Percentiles rank a stretch among this genome's conserved stretches.
Conservation (phyloP, 2,797 vertebrate genomes). For the Accipiter superciliosus region DNA sequence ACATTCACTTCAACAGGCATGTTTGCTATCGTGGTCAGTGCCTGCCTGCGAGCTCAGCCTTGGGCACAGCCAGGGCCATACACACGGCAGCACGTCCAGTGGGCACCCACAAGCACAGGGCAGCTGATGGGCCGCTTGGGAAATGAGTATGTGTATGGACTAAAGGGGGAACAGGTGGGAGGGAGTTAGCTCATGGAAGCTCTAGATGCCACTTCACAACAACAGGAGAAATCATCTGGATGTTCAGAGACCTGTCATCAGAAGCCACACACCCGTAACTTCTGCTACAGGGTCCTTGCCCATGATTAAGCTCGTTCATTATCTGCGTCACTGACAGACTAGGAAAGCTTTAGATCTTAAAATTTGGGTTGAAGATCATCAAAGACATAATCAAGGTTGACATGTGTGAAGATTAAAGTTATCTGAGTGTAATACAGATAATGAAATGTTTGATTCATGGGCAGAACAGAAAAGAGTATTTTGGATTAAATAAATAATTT, state of each 20-base stretch:
- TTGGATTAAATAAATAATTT: not conserved
- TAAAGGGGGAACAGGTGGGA: not conserved
- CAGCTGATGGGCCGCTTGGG: not conserved
- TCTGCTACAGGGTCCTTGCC: not conserved
- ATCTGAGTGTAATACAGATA: not conserved
- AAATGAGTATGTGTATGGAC: not conserved
- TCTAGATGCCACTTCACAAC: not conserved
- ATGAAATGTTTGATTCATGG: not conserved
- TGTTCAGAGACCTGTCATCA: not conserved
- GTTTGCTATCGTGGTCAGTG: rapidly evolving
- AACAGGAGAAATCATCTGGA: not conserved
- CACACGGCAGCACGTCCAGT: not conserved
- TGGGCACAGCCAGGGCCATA: not conserved
- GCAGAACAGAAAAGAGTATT: not conserved
- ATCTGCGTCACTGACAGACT: not conserved
- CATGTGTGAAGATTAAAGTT: not conserved
- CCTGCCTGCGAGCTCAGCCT: not conserved
- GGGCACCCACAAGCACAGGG: not conserved
- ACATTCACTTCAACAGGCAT: not conserved
- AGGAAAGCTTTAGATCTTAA: not conserved
- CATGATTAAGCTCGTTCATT: not conserved
- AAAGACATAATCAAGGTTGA: not conserved
- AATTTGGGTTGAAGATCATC: not conserved
- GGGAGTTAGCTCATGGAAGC: not conserved
- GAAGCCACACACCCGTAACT: not conserved